These are phyloP conservation scores for Ameiurus melas DNA, from an alignment of 2,113 vertebrate species.

Conservation along the genomic window DNA sequence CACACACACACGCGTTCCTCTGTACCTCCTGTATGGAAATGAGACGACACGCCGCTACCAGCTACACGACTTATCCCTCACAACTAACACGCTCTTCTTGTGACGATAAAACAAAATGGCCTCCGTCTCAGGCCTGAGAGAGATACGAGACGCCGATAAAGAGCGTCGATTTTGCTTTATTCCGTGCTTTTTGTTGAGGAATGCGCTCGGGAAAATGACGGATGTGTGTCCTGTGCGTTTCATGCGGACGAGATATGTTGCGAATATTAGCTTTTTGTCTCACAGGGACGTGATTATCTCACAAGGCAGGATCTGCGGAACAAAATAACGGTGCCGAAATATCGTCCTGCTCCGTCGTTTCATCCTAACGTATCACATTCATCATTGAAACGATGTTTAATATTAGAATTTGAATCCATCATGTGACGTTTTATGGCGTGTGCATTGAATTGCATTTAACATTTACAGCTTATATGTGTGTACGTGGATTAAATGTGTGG, in stretches of 20 bases:
- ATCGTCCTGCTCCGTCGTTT: slow-evolving; percentile 6
- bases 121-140: slow-evolving; percentile 1
- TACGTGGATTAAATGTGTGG: slow-evolving; percentile 1
- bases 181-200: neutral
- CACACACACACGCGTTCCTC: neutral
- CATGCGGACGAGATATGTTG: neutral
- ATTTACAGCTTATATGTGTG: slow-evolving; percentile 13
- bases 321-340: slow-evolving; percentile 19
- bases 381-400: neutral
- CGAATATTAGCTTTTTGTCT: slow-evolving; percentile 33
- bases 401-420: neutral
- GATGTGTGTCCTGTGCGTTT: neutral
- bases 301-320: slow-evolving; percentile 14
- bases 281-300: slow-evolving; percentile 17
- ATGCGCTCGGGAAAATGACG: neutral
- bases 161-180: neutral
- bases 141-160: neutral
- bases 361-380: neutral
- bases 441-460: neutral
- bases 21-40: slow-evolving; percentile 27
- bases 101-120: slow-evolving; percentile 30
- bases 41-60: neutral
- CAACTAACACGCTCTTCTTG: neutral
- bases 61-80: slow-evolving; percentile 6
- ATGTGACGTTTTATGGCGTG: neutral